A percentile compares a stretch with the other conserved stretches of the same genome.
These are phyloP conservation scores for Subacronicta megacephala DNA, from an alignment of 2,888 invertebrate species.

Conservation along the genomic window DNA sequence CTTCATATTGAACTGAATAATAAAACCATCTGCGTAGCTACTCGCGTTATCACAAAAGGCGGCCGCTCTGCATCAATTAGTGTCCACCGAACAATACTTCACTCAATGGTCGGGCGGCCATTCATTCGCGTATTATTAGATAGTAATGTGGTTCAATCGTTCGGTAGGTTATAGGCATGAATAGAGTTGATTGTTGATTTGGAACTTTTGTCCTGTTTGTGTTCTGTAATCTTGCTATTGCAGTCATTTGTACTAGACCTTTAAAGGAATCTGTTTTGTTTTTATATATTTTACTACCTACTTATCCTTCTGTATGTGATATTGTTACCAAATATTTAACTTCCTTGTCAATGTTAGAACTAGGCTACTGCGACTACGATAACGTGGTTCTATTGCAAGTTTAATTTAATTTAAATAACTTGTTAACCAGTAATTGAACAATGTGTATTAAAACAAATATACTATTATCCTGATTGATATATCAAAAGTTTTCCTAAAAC, in stretches of 20 bases:
- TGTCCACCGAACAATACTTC: conserved; percentile 77
- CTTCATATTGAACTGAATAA: conserved; percentile 10
- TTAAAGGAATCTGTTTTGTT: background rate
- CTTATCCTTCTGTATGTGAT: background rate
- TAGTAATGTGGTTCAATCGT: conserved; percentile 70
- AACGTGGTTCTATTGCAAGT: no score
- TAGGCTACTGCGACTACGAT: no score
- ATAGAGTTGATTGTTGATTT: conserved; percentile 38
- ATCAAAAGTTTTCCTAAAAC: no score
- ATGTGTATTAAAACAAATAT: no score
- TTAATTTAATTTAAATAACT: no score
- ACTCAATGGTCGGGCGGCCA: conserved; percentile 79
- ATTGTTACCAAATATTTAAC: no score
- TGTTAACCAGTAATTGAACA: no score
- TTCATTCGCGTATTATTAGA: conserved; percentile 75
- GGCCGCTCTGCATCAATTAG: conserved; percentile 77
- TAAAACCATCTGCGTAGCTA: conserved; percentile 42
- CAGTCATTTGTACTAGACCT: background rate
- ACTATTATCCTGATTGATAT: no score
- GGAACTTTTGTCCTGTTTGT: conserved; percentile 6
- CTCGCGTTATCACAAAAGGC: conserved; percentile 65
- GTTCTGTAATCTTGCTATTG: background rate
- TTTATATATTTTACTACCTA: background rate
- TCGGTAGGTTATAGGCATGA: conserved; percentile 64
- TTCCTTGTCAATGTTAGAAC: no score